Evolutionary conservation across 2,797 vertebrate species (phyloP).

Genomic region (Scarus forsteni): DNA sequence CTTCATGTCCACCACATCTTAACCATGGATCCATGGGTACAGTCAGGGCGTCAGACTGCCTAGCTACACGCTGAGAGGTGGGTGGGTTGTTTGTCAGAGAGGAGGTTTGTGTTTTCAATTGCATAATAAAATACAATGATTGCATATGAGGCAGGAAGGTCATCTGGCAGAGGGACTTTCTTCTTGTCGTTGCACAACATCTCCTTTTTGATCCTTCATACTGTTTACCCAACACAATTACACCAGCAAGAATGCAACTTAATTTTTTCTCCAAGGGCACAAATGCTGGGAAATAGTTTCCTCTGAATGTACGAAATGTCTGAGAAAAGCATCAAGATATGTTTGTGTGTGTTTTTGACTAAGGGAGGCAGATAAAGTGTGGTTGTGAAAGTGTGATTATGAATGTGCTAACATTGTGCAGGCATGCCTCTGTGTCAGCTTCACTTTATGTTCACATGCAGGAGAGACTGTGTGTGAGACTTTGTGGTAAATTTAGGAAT

Average conservation of each 20-base stretch:
- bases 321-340: conserved; percentile 25
- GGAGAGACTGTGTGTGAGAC: conserved; percentile 49
- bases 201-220: conserved; percentile 36
- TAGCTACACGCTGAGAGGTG: conserved; percentile 20
- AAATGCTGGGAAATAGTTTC: conserved; percentile 68
- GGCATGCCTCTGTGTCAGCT: conserved; percentile 73
- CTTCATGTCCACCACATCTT: conserved; percentile 25
- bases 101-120: neutral
- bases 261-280: conserved; percentile 59
- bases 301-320: conserved; percentile 58
- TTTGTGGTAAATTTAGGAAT: conserved; percentile 66
- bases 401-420: conserved; percentile 77
- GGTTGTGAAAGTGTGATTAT: conserved; percentile 76
- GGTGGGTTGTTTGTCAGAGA: neutral
- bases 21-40: conserved; percentile 13
- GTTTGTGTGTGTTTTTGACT: conserved; percentile 12
- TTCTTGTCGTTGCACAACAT: conserved; percentile 53
- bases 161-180: conserved; percentile 27
- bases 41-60: conserved; percentile 40
- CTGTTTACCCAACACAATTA: conserved; percentile 47
- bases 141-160: conserved; percentile 41
- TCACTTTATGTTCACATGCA: conserved; percentile 51
- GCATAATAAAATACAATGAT: conserved; percentile 43
- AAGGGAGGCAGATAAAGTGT: conserved; percentile 41
- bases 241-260: conserved; percentile 56